phyloP scores from a whole-genome alignment of 2,888 invertebrate genomes.

The Hipparchia semele region DNA sequence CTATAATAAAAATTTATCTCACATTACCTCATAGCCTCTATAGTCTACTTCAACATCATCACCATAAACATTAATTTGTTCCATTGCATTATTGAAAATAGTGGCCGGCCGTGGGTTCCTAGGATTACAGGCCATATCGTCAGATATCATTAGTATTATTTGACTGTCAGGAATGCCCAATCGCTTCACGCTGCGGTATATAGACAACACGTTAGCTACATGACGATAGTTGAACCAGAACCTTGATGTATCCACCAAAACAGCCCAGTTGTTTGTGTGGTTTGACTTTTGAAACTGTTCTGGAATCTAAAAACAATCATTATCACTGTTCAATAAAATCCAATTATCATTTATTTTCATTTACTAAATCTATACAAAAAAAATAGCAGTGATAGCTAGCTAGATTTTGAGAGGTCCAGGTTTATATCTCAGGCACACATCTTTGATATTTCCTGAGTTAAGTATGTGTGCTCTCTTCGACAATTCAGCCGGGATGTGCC shows the following conservation, averaged over 20 bases:
- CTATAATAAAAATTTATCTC: neutral
- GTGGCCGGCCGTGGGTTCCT: constrained; percentile 98
- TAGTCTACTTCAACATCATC: constrained; percentile 99
- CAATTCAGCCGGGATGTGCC: no score
- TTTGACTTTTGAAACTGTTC: constrained; percentile 84
- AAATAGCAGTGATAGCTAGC: no score
- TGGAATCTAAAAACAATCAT: constrained; percentile 62
- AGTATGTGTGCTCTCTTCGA: no score
- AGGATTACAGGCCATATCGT: constrained; percentile 99
- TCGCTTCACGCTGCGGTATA: constrained; percentile 98
- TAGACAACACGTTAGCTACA: constrained; percentile 99
- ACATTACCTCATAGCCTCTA: constrained; percentile 91
- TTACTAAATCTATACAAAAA: no score
- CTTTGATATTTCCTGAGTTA: no score
- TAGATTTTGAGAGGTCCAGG: no score
- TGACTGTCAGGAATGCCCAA: constrained; percentile 99
- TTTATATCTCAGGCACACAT: no score
- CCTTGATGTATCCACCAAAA: constrained; percentile 98
- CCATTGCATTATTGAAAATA: constrained; percentile 98
- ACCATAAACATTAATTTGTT: constrained; percentile 99
- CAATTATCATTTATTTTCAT: no score
- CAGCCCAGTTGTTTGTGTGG: constrained; percentile 99
- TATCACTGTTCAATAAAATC: neutral
- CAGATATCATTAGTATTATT: constrained; percentile 99
- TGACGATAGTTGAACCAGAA: constrained; percentile 99